These are phyloP conservation scores for Xyrichtys novacula DNA, from an alignment of 2,797 vertebrate species.

Conservation along the genomic window DNA sequence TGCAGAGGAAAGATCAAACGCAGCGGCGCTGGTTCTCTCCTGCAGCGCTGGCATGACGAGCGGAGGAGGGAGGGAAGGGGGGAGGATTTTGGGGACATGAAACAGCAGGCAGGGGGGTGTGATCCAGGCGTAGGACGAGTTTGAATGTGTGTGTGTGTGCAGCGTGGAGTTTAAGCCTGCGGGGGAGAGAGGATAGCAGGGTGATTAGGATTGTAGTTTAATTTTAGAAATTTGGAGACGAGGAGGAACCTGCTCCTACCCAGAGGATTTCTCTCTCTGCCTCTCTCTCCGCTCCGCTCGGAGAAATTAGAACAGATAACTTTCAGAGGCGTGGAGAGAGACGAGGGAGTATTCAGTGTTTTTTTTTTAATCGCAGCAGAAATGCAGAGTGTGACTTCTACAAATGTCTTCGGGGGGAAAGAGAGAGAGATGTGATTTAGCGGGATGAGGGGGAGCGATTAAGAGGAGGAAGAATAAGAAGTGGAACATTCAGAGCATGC, in stretches of 20 bases:
- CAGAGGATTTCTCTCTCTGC: conserved; percentile 44
- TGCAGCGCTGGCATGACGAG: conserved; percentile 35
- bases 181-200: conserved; percentile 34
- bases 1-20: conserved; percentile 73
- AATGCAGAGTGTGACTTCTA: conserved; percentile 18
- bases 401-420: conserved; percentile 17
- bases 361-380: conserved; percentile 25
- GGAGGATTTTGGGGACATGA: conserved; percentile 40
- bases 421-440: conserved; percentile 8
- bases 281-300: neutral
- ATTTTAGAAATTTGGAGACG: conserved; percentile 56
- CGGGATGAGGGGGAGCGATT: neutral
- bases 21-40: conserved; percentile 50
- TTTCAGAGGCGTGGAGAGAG: conserved; percentile 15
- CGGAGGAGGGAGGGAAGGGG: neutral
- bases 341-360: neutral
- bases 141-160: conserved; percentile 18
- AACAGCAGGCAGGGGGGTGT: conserved; percentile 14
- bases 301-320: conserved; percentile 36
- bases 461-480: conserved; percentile 6
- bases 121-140: conserved; percentile 15
- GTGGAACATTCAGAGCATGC: conserved; percentile 3
- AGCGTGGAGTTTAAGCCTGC: conserved; percentile 46
- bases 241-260: conserved; percentile 41
- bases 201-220: conserved; percentile 54